phyloP scores from a whole-genome alignment of 2,797 vertebrate genomes.

The Podargus strigoides region DNA sequence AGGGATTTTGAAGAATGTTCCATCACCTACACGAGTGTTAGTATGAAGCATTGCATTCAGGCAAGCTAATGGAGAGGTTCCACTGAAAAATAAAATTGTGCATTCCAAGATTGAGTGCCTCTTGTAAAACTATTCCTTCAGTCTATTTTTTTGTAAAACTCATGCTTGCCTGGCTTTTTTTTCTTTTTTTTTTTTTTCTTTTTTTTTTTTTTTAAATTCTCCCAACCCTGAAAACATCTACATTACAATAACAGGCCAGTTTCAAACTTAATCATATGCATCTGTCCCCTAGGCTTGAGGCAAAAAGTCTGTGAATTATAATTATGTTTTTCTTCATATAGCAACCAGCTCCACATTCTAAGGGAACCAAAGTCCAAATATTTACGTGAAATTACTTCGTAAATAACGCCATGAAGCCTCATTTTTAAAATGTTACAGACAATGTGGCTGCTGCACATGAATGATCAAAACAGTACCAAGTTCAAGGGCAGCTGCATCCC shows the following conservation, averaged over 20 bases:
- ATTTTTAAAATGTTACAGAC: slow-evolving; percentile 75
- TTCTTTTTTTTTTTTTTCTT: rapidly evolving
- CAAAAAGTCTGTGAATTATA: slow-evolving; percentile 77
- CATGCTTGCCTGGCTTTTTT: slow-evolving; percentile 44
- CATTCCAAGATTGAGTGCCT: slow-evolving; percentile 64
- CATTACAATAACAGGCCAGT: slow-evolving; percentile 81
- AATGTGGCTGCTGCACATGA: slow-evolving; percentile 77
- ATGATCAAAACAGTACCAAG: slow-evolving; percentile 77
- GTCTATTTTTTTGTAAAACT: slow-evolving; percentile 48
- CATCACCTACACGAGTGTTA: slow-evolving; percentile 84
- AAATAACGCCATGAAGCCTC: slow-evolving; percentile 71
- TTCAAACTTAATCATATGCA: slow-evolving; percentile 83
- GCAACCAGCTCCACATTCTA: slow-evolving; percentile 67
- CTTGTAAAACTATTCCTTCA: slow-evolving; percentile 64
- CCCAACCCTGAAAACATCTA: slow-evolving; percentile 79
- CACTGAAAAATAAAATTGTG: slow-evolving; percentile 78
- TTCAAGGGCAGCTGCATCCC: slow-evolving; percentile 79
- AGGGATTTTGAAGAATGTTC: slow-evolving; percentile 85
- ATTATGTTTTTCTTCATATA: slow-evolving; percentile 77
- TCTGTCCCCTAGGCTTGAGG: slow-evolving; percentile 77
- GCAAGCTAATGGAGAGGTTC: slow-evolving; percentile 85
- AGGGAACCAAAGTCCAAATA: slow-evolving; percentile 70
- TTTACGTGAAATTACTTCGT: slow-evolving; percentile 72
- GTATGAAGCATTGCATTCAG: slow-evolving; percentile 86
- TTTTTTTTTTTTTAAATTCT: slow-evolving; percentile 63